Conservation (phyloP, 2,113 vertebrate genomes). For the Seriola aureovittata region DNA sequence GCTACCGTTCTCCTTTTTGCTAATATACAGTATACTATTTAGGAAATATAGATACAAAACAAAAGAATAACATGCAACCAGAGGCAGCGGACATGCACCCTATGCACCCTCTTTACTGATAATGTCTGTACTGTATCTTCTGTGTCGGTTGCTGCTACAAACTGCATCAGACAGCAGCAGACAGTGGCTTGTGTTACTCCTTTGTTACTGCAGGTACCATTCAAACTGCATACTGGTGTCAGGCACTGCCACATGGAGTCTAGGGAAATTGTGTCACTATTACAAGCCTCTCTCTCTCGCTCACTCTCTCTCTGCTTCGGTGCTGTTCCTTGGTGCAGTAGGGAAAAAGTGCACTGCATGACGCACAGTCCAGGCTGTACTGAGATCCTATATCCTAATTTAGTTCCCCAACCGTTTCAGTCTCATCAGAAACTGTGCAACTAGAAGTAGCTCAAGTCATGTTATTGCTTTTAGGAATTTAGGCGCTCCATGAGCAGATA, state of each 20-base stretch:
- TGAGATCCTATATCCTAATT: constrained; percentile 8
- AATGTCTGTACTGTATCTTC: background rate
- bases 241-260: constrained; percentile 57
- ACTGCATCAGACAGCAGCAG: constrained; percentile 34
- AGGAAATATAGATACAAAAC: no score
- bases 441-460: background rate
- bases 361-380: constrained; percentile 29
- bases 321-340: constrained; percentile 22
- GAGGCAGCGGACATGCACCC: no score
- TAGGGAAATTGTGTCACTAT: constrained; percentile 43
- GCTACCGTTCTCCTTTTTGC: no score
- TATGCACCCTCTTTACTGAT: background rate
- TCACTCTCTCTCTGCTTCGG: background rate
- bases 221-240: constrained; percentile 29
- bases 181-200: constrained; percentile 19
- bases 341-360: constrained; percentile 22
- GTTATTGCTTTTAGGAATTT: background rate
- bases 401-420: background rate
- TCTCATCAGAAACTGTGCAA: background rate
- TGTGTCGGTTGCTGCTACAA: constrained; percentile 9
- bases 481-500: no score
- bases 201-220: constrained; percentile 49
- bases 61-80: no score
- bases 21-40: no score
- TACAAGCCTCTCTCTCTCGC: background rate